Conservation (phyloP, 2,888 invertebrate genomes). For the Ariolimax columbianus region DNA sequence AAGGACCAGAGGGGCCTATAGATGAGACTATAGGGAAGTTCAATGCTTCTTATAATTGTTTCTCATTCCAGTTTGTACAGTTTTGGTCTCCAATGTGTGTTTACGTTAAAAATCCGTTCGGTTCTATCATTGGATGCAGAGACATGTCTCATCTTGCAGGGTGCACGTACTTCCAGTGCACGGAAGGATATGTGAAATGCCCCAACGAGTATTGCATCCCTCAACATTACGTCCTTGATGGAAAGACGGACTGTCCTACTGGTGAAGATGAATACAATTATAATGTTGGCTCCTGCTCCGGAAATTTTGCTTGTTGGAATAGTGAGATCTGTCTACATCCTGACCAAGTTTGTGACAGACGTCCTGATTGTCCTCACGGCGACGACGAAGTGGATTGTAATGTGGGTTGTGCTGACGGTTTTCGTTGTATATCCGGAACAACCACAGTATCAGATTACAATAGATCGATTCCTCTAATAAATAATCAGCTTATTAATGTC, state of each 20-base stretch:
- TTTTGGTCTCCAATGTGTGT: constrained; percentile 3
- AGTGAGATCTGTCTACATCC: constrained; percentile 29
- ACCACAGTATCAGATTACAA: neutral
- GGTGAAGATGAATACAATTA: constrained; percentile 3
- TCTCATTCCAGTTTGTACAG: too few species aligned
- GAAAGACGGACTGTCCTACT: neutral
- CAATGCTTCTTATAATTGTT: neutral
- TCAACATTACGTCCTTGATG: constrained; percentile 18
- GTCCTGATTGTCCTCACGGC: constrained; percentile 23
- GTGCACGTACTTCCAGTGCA: constrained; percentile 9
- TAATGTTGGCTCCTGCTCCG: neutral
- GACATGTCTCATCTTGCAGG: constrained; percentile 13
- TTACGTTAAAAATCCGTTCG: neutral
- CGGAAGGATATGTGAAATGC: constrained; percentile 19
- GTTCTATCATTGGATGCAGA: neutral
- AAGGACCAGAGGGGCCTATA: neutral
- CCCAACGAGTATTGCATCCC: constrained; percentile 24
- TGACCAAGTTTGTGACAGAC: constrained; percentile 40
- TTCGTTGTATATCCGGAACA: constrained; percentile 13
- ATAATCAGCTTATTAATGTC: neutral
- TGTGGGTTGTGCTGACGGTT: constrained; percentile 10
- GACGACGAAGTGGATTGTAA: constrained; percentile 36
- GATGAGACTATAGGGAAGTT: constrained; percentile 18
- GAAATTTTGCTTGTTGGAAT: constrained; percentile 19
- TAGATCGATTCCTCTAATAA: neutral